Base-by-base conservation (phyloP, 2,888 invertebrate genomes). In the Drosophila prolongata region DNA sequence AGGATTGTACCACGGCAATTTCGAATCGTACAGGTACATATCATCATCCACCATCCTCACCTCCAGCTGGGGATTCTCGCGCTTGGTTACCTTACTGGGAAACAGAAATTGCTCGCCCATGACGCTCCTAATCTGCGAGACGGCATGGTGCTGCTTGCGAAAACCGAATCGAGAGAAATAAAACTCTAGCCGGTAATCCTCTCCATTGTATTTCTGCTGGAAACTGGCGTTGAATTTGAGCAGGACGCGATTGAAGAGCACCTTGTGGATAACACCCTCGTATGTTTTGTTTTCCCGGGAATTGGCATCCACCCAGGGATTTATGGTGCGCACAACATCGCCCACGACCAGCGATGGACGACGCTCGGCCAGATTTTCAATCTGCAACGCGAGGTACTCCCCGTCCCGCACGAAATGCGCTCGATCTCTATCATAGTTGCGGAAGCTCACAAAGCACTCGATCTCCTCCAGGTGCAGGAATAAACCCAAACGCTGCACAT, bases 401-500 rank as follows among this genome's bases (percentile, higher is more conserved):
- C 95, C 95, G 76, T 93, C 93, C 37, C 91, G 93, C 55, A 93
- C 93, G 78, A 97, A 94, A 84, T 94, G 94, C 11, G 94, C 95
- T 78, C 94, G 94, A 16, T 94, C 93, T 78, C 95, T 94, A 89
- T 96, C 95, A 91, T 95, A 96, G 57, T 93, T 93, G 64, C 95
- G 94, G 79, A 97, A 94, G 68, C 93, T 93, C 8, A 96, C 91
- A 58, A 94, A 94, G 77, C 93, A 92, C 81, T 95, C 94, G 60
- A 98, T 95, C 93, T 98, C 98, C 91, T 98, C 98, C 76, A 98
- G 93, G 91, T 95, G 95, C 0, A 98, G 87, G 50, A 98, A 93
- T 5, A 94, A 93, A 80, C 96, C 95, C 92, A 97, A 97, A 79
- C 94, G 94, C 54, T 95, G 94, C 68, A 93, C 93, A 82, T 97